A percentile compares a stretch with the other conserved stretches of the same genome.
phyloP scores from a whole-genome alignment of 2,888 invertebrate species.

The Aphodius sticticus region DNA sequence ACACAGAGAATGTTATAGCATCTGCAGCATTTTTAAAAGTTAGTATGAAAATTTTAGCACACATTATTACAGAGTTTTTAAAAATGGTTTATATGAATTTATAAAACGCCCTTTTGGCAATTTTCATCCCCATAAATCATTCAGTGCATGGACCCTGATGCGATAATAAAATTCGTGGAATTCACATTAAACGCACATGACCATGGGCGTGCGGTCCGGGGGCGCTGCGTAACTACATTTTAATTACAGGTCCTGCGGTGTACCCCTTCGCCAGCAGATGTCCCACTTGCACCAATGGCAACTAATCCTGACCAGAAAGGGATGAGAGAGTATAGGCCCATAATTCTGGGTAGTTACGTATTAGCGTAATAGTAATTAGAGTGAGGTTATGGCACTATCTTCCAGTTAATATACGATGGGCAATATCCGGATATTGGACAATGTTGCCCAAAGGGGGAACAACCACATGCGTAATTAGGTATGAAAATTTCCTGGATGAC shows the following conservation, averaged over 20 bases:
- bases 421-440: constrained; percentile 28
- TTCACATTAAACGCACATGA: constrained; percentile 56
- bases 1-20: no score
- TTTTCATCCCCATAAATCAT: not conserved
- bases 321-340: not conserved
- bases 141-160: constrained; percentile 41
- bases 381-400: constrained; percentile 40
- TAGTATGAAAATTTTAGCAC: not conserved
- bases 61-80: no score
- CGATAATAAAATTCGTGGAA: constrained; percentile 56
- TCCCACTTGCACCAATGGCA: constrained; percentile 19
- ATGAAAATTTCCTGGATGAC: not conserved
- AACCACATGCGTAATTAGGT: not conserved
- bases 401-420: constrained; percentile 30
- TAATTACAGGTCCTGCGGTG: constrained; percentile 44
- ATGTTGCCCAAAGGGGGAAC: not conserved
- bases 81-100: not conserved
- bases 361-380: constrained; percentile 45
- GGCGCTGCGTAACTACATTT: constrained; percentile 49
- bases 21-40: no score
- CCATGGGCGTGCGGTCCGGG: constrained; percentile 53
- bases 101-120: not conserved
- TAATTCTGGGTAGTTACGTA: constrained; percentile 37
- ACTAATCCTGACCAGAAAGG: not conserved
- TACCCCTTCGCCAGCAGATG: constrained; percentile 22